Base-by-base conservation (phyloP, 2,888 invertebrate species). In the Apamea monoglypha region DNA sequence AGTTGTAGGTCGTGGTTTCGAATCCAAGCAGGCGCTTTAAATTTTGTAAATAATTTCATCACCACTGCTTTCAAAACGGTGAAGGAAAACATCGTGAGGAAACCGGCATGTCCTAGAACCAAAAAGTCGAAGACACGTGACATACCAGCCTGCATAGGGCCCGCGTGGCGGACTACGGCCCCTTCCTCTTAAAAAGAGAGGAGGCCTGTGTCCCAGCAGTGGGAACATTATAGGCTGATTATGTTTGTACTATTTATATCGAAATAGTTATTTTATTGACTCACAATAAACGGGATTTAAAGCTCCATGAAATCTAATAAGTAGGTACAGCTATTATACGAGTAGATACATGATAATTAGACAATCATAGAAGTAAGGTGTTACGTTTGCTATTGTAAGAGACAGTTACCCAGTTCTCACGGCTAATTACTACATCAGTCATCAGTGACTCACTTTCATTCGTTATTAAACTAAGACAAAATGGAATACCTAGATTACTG, bases 361-460 rank as follows among this genome's bases (percentile, higher is more conserved):
- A 68, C 36, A 44, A 25, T 76, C 40, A 74, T 61, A 29, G 36
- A 25, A 44, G 32, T 56, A 16, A 69, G 32, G 40, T 63, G n/a
- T 83, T 74, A 71, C 70, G 61, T 74, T 32, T 66, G 29, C 64
- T 56, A 71, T 79, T 83, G 63, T 71, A 12, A 71, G 21, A 66
- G 6, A 70, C 25, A 32, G 21, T 77, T 69, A 67, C 81, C 84
- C 70, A 75, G 81, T 83, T 83, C 83, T 63, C 83, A 84, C 25
- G 63, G n/a, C 0, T 61, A 82, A 78, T 82, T 63, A 76, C 61
- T 21, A 32, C 61, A 47, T 56, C 53, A 21, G 40, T 40, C 40
- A 40, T 6, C 21, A 53, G 53, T 53, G 21, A 53, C 21, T 76
- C 56, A 50, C 25, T 79, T 69, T 75, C 12, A 61, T 36, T 36